phyloP scores from a whole-genome alignment of 2,797 vertebrate species.

The Taenioides sp. region DNA sequence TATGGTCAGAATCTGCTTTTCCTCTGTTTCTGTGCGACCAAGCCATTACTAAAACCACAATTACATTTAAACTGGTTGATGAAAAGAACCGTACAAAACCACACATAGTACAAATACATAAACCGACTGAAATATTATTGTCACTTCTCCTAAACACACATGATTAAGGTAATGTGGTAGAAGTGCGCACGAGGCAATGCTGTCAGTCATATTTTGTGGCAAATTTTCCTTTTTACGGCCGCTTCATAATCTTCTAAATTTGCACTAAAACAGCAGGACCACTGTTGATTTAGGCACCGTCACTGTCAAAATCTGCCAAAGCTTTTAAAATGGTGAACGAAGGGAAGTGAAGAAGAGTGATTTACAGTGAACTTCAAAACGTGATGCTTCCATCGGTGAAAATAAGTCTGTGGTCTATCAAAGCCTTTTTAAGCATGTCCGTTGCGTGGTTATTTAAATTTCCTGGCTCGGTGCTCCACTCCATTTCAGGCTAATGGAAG shows the following conservation, averaged over 20 bases:
- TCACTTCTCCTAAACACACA: slow-evolving; percentile 47
- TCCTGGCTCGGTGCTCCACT: slow-evolving; percentile 54
- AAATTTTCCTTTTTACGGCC: slow-evolving; percentile 57
- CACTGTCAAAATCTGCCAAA: slow-evolving; percentile 47
- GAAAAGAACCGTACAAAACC: slow-evolving; percentile 30
- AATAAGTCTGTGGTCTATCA: slow-evolving; percentile 69
- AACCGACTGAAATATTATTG: slow-evolving; percentile 29
- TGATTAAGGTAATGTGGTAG: slow-evolving; percentile 32
- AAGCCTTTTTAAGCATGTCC: slow-evolving; percentile 52
- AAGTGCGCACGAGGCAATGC: slow-evolving; percentile 27
- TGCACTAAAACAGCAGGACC: slow-evolving; percentile 53
- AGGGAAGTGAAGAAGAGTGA: slow-evolving; percentile 48
- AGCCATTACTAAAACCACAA: slow-evolving; percentile 45
- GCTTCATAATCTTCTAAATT: slow-evolving; percentile 59
- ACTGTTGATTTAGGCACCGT: slow-evolving; percentile 63
- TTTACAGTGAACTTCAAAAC: slow-evolving; percentile 69
- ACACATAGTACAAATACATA: slow-evolving; percentile 15
- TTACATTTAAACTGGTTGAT: slow-evolving; percentile 49
- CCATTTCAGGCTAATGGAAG: slow-evolving; percentile 39
- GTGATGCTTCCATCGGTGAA: slow-evolving; percentile 68
- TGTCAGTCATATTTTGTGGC: slow-evolving; percentile 59
- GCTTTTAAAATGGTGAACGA: slow-evolving; percentile 52
- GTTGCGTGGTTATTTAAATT: slow-evolving; percentile 59
- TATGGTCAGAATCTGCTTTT: slow-evolving; percentile 41
- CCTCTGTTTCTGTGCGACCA: slow-evolving; percentile 48